Base-by-base conservation (phyloP, 2,888 invertebrate genomes). In the Dinocampus coccinellae region DNA sequence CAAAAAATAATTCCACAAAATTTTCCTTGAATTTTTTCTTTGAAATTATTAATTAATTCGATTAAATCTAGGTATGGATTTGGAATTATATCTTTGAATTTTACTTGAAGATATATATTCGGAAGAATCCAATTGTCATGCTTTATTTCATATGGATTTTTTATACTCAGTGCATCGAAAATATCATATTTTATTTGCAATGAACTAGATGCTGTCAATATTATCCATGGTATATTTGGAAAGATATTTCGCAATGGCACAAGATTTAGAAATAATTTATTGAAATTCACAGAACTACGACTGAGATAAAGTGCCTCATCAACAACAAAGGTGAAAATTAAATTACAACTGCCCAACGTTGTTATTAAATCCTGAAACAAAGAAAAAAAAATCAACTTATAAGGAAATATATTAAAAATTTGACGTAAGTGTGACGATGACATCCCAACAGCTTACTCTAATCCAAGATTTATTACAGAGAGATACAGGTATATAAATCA, bases 51-150 rank as follows among this genome's bases (percentile, higher is more conserved):
- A 10, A 65, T 53, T 3, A 55, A 1, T 6, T 65, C 13, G 4
- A 4, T 24, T 16, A 65, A 20, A 11, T 65, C 53, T 3, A n/a
- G 24, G 24, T 22, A 22, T 1, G 65, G 65, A n/a, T 65, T 47
- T 7, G 22, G 22, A 11, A 65, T 47, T 10, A 55, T 53, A 55
- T 65, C 65, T 36, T 53, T 65, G 1, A 22, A 55, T 22, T 55
- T 65, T 7, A 65, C 53, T 22, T 24, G 34, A 20, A 65, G 4
- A 34, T 55, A 36, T 34, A 36, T 65, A 65, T 65, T 65, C n/a
- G 33, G 13, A 4, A 16, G 36, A 9, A 24, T 1, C 55, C 53
- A 36, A n/a, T 55, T 24, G 0, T 34, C 24, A 1, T 10, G 0
- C 1, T 3, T 16, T 26, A 58, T 58, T 10, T 55, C 55, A 16